A percentile compares a stretch with the other conserved stretches of the same genome.
phyloP scores from a whole-genome alignment of 1,140 invertebrate species.

The Littorina saxatilis region DNA sequence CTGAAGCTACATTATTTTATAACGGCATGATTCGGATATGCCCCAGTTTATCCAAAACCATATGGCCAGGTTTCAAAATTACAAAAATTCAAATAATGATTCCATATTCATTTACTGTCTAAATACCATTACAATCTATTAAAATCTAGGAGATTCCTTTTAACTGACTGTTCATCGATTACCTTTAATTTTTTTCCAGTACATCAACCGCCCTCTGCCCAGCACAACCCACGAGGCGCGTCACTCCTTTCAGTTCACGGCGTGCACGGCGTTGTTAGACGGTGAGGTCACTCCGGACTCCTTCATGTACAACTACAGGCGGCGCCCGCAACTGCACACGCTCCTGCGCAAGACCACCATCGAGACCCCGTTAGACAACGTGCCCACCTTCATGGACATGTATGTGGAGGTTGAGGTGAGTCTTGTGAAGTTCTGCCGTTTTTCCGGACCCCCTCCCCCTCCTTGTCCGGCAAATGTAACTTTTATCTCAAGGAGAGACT shows the following conservation, averaged over 20 bases:
- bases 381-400: slow-evolving; percentile 65
- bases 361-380: slow-evolving; percentile 53
- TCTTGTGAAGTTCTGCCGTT: neutral
- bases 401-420: slow-evolving; percentile 58
- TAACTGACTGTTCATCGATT: too few species aligned
- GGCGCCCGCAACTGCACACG: slow-evolving; percentile 45
- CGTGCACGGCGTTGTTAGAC: slow-evolving; percentile 62
- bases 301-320: slow-evolving; percentile 41
- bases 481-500: too few species aligned
- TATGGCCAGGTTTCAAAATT: too few species aligned
- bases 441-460: neutral
- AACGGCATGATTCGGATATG: too few species aligned
- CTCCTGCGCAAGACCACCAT: slow-evolving; percentile 56
- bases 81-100: too few species aligned
- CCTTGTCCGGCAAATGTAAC: too few species aligned
- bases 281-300: slow-evolving; percentile 57
- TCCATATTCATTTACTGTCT: too few species aligned
- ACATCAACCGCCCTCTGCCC: slow-evolving; percentile 65
- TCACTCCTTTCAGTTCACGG: slow-evolving; percentile 68
- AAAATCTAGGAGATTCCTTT: too few species aligned
- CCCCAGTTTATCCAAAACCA: too few species aligned
- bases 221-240: slow-evolving; percentile 60
- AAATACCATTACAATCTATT: too few species aligned
- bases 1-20: too few species aligned
- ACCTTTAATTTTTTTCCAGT: slow-evolving; percentile 55